A percentile compares a stretch with the other conserved stretches of the same genome.
phyloP scores from a whole-genome alignment of 2,797 vertebrate genomes.

The Dipus sagitta region DNA sequence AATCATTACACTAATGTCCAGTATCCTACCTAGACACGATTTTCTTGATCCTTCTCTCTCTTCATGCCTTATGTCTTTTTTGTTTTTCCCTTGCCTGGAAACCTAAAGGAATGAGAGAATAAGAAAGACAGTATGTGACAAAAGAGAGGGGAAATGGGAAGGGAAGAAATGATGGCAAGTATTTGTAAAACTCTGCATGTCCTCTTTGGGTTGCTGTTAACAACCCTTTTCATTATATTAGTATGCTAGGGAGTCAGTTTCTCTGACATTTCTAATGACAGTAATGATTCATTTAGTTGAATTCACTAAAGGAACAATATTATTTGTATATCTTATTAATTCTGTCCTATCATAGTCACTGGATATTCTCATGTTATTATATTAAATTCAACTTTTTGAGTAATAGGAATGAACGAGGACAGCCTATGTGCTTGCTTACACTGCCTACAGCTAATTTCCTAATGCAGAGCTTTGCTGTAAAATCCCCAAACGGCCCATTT shows the following conservation, averaged over 20 bases:
- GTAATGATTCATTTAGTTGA: slow-evolving; percentile 5
- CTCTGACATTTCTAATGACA: slow-evolving; percentile 1
- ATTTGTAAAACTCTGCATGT: not conserved
- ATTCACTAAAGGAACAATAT: not conserved
- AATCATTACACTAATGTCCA: fast-evolving
- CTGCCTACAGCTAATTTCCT: slow-evolving; percentile 33
- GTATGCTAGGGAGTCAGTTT: not conserved
- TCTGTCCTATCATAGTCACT: not conserved
- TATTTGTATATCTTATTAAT: slow-evolving; percentile 45
- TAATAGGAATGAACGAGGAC: not conserved
- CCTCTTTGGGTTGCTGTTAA: not conserved
- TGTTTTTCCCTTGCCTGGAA: not conserved
- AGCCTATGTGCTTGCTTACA: not conserved
- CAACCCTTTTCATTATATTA: not conserved
- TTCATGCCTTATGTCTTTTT: not conserved
- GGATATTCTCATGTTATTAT: not conserved
- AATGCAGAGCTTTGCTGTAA: slow-evolving; percentile 52
- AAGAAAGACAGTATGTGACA: no score
- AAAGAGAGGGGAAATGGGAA: not conserved
- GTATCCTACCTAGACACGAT: not conserved
- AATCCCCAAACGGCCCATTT: slow-evolving; percentile 23
- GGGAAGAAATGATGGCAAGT: not conserved
- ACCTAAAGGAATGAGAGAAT: not conserved
- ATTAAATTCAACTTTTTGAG: not conserved
- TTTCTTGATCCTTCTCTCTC: not conserved